Base-by-base conservation (phyloP, 2,113 vertebrate genomes). In the Holacanthus passer region DNA sequence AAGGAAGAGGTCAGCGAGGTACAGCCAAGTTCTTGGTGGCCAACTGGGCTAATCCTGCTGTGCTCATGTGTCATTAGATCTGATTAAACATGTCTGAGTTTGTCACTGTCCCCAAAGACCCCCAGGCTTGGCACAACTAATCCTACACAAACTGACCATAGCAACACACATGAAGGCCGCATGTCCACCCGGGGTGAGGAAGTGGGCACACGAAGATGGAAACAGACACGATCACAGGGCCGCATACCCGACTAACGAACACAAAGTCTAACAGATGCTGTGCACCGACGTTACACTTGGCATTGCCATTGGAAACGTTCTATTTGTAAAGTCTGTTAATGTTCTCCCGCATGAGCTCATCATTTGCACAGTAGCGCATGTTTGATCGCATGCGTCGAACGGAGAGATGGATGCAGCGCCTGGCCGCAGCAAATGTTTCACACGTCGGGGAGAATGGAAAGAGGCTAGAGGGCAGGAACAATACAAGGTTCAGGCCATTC, bases 1-100 rank as follows among this genome's bases (percentile, higher is more conserved):
- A 52, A 41, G 12, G 20, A 82, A 19, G 79, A 76, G 48, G 24
- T 45, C 32, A 37, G 22, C 3, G 58, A 81, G 41, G 27, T 17
- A 68, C 63, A 87, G 82, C 45, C 48, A 73, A 74, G 68, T 70
- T 84, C 56, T 39, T 59, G 82, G 77, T 55, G 62, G 90, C 92
- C 91, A 95, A 92, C 88, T 94, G 62, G 94, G 88, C 85, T 93
- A 94, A 94, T 92, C 87, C 81, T 74, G 47, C 62, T 50, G 56
- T 17, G 43, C 84, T 79, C 77, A 70, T 77, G 85, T 86, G 85
- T 90, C 85, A 77, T 29, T 72, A 50, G 74, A 80, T 85, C 89
- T 86, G 86, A 91, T 91, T 93, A 91, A 94, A 93, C 75, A 77
- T 76, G 90, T 86, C 86, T 69, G 77, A 81, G 76, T 82, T 85